Evolutionary conservation across 37 sponge, comb jelly and placozoan species (phyloP), one percentile per base, ranked within the genome.

Genomic region (Theonella swinhoei): DNA sequence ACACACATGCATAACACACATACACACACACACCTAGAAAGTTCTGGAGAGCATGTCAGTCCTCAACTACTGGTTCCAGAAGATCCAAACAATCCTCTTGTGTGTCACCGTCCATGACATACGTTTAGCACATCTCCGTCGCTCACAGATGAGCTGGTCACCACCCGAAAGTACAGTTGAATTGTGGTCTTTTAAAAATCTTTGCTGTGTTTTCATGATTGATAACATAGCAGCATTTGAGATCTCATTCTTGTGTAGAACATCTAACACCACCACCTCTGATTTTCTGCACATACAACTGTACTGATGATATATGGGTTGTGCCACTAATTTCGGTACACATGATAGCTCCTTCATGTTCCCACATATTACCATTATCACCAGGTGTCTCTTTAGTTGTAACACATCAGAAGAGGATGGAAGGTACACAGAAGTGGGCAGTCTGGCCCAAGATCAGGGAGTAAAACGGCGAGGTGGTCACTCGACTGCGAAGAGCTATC

Each of bases 41-140:
- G 28, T 3, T 9, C 23, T 75, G 58, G 7, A 81, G 70, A 36
- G 34, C 7, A 32, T 81, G 82, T 73, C 82, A 81, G 32, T 81
- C 82, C 37, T 81, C 82, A n/a, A 42, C 19, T 9, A 31, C 34
- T 43, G 71, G 82, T 40, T 81, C 82, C 26, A 81, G 59, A 26
- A 80, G 65, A 17, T 80, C 38, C 37, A 65, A 70, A 74, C 9
- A 11, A 7, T 81, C 73, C 35, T 35, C 39, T 33, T n/a, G 43
- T n/a, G 82, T 81, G 68, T 81, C 59, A 23, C 72, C 71, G 43
- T 69, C 70, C 54, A 75, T 43, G 28, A 75, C 3, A 30, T 81
- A 73, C 24, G n/a, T 73, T 77, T n/a, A n/a, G n/a, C n/a, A n/a
- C n/a, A n/a, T n/a, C n/a, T n/a, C n/a, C n/a, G n/a, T n/a, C n/a